A percentile compares a stretch with the other conserved stretches of the same genome.
phyloP scores from a whole-genome alignment of 2,888 invertebrate genomes.

The Baronia brevicornis region DNA sequence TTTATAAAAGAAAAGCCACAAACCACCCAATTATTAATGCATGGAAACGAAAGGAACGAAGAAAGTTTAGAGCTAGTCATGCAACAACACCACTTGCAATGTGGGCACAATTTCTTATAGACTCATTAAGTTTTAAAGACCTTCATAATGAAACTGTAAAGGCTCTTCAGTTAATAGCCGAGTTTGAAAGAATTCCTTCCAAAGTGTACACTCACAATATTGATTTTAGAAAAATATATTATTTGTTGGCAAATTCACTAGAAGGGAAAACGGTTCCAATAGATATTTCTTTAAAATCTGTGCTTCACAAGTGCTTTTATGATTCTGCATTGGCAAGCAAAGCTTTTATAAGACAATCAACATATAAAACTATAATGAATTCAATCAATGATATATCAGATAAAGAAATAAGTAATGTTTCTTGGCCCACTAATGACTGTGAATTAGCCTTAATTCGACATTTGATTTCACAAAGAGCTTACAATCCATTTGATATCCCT shows the following conservation, averaged over 20 bases:
- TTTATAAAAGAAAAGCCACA: slow-evolving; percentile 33
- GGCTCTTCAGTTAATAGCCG: slow-evolving; percentile 53
- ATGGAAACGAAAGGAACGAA: slow-evolving; percentile 8
- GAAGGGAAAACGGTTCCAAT: slow-evolving; percentile 47
- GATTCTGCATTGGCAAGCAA: slow-evolving; percentile 50
- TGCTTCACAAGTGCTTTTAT: slow-evolving; percentile 46
- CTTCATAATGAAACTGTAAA: slow-evolving; percentile 45
- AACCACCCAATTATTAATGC: slow-evolving; percentile 17
- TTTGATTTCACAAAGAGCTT: slow-evolving; percentile 36
- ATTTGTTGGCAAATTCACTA: slow-evolving; percentile 51
- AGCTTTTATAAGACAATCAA: slow-evolving; percentile 33
- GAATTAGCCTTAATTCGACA: slow-evolving; percentile 36
- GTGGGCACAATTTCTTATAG: slow-evolving; percentile 49
- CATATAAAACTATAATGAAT: slow-evolving; percentile 30
- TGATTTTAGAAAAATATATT: slow-evolving; percentile 49
- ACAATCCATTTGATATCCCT: slow-evolving; percentile 49
- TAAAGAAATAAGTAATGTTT: slow-evolving; percentile 28
- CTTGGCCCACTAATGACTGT: slow-evolving; percentile 31
- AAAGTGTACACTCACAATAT: slow-evolving; percentile 32
- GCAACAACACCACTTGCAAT: slow-evolving; percentile 36
- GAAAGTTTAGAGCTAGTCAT: slow-evolving; percentile 15
- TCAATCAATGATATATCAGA: slow-evolving; percentile 34
- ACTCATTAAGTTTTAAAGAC: slow-evolving; percentile 34
- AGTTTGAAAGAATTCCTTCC: slow-evolving; percentile 46
- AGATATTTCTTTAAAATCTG: slow-evolving; percentile 27